Percentiles rank a stretch among this genome's conserved stretches.
Conservation (phyloP, 2,113 vertebrate genomes). For the Neomonachus schauinslandi region DNA sequence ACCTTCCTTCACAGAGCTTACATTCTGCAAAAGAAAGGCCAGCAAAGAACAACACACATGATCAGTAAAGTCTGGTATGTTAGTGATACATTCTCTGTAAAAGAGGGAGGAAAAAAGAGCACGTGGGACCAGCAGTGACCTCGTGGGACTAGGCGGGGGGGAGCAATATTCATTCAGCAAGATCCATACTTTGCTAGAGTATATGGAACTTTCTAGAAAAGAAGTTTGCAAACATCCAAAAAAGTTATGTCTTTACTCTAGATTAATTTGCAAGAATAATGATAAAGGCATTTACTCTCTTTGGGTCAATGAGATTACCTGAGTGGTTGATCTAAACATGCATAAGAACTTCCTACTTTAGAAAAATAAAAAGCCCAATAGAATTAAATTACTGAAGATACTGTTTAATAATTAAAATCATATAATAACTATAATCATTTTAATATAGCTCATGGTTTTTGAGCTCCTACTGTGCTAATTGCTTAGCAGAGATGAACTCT, state of each 20-base stretch:
- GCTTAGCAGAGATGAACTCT: not conserved
- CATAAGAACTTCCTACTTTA: not conserved
- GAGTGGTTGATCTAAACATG: not conserved
- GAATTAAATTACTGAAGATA: not conserved
- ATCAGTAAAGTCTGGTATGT: not conserved
- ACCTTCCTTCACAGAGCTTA: not conserved
- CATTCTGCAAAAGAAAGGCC: not conserved
- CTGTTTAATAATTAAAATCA: not conserved
- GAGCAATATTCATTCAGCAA: not conserved
- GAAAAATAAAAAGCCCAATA: not conserved
- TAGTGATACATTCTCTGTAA: not conserved
- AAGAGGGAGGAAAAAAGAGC: not conserved
- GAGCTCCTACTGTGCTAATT: not conserved
- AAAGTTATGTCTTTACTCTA: not conserved
- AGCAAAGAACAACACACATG: not conserved
- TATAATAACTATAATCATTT: not conserved
- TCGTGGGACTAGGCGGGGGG: not conserved
- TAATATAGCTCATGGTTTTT: not conserved
- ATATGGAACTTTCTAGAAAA: not conserved
- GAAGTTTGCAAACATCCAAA: not conserved
- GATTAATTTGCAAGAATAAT: not conserved
- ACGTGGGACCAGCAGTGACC: too few species aligned
- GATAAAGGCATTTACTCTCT: not conserved
- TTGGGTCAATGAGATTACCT: not conserved
- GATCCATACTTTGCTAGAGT: not conserved